Base-by-base conservation (phyloP, 2,113 vertebrate species). In the Dissostichus mawsoni region DNA sequence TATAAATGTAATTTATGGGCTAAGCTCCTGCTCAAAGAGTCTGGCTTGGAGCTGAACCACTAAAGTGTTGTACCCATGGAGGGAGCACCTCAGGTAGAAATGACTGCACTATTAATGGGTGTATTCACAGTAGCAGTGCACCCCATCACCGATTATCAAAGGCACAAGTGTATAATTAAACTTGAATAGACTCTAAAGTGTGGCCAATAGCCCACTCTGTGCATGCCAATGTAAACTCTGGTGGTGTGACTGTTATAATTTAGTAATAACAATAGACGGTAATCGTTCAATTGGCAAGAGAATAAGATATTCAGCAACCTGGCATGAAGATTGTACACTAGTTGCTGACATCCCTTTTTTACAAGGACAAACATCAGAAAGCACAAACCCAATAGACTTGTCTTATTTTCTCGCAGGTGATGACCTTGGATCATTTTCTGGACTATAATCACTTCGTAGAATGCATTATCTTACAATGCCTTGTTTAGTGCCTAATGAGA, bases 71-170 rank as follows among this genome's bases (percentile, higher is more conserved):
- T 17, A 65, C 62, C 36, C 36, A 65, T 66, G 50, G 16, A 20
- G 70, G 59, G 66, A 14, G n/a, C 65, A 76, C 70, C 85, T 76
- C 78, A 71, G 83, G 83, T 83, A 88, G 74, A 89, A 86, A 77
- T 78, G 45, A 80, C 80, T 85, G 25, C 45, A 73, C 80, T 64
- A 44, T 87, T 82, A 85, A 88, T 87, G 82, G 76, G 63, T 75
- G 80, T 87, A 87, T 85, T 89, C 80, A 85, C 70, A 77, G 78
- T 59, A 90, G 62, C 78, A 80, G 36, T 81, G 69, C 69, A 63
- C 52, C 78, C 18, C 25, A 86, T 83, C 67, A 62, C 56, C 13
- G 11, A 62, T 57, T 90, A 86, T 84, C 58, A 57, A 76, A 85
- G 53, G 69, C 76, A 74, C 71, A 71, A 58, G 70, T 69, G 59